Evolutionary conservation across 2,888 invertebrate species (phyloP).

Genomic region (Mylabris sibirica): DNA sequence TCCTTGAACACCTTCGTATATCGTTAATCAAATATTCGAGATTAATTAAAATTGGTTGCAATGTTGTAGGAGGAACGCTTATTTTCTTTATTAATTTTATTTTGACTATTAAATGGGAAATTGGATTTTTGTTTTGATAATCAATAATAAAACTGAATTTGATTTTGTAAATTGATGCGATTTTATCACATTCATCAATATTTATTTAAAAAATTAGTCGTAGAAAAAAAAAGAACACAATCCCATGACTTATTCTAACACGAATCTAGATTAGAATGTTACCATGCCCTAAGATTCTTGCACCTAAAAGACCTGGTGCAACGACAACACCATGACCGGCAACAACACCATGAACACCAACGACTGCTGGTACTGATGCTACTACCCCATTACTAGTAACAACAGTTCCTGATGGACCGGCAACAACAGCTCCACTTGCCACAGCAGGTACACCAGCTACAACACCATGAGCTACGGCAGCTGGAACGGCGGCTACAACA

Average conservation of each 20-base stretch:
- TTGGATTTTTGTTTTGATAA: neutral
- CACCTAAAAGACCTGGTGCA: conserved; percentile 19
- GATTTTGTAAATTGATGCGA: neutral
- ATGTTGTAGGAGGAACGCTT: neutral
- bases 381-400: neutral
- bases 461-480: conserved; percentile 38
- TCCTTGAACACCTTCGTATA: conserved; percentile 5
- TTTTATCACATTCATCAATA: neutral
- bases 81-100: neutral
- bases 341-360: conserved; percentile 19
- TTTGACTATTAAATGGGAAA: neutral
- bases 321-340: conserved; percentile 10
- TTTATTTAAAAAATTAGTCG: neutral
- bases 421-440: conserved; percentile 22
- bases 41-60: neutral
- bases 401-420: conserved; percentile 13
- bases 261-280: conserved; percentile 17
- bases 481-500: conserved; percentile 37
- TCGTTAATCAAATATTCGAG: neutral
- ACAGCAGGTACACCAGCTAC: conserved; percentile 32
- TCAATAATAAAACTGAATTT: neutral
- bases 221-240: conserved; percentile 18
- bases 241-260: conserved; percentile 13
- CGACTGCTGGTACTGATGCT: conserved; percentile 17
- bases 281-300: conserved; percentile 15